Conservation (phyloP, 1,140 invertebrate genomes). For the Cydia amplana region DNA sequence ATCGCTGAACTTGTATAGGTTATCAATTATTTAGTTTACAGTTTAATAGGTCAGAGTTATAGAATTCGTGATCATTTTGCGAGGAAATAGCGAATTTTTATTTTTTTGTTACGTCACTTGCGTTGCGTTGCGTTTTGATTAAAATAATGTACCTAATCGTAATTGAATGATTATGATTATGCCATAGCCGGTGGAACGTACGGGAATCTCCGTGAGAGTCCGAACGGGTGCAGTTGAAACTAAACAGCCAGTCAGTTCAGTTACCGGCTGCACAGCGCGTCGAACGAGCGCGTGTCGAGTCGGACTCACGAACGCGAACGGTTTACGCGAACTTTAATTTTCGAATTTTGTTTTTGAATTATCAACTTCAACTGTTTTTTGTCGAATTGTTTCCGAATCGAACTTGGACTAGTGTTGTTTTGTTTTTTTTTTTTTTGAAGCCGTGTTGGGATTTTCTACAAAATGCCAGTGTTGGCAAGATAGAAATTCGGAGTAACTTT, state of each 20-base stretch:
- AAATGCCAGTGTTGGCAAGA: conserved; percentile 34
- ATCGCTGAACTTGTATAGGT: background rate
- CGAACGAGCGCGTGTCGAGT: conserved; percentile 41
- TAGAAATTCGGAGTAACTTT: conserved; percentile 29
- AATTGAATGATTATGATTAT: conserved; percentile 5
- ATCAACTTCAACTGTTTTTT: conserved; percentile 34
- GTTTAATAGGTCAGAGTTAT: conserved; percentile 1
- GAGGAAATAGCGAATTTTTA: background rate
- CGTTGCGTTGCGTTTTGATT: background rate
- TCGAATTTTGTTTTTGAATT: conserved; percentile 38
- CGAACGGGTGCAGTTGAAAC: background rate
- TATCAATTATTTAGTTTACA: background rate
- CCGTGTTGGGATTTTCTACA: conserved; percentile 37
- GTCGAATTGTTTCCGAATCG: conserved; percentile 34
- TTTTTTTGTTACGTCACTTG: background rate
- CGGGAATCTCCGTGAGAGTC: background rate
- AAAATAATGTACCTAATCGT: conserved; percentile 11
- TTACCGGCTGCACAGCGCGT: conserved; percentile 44
- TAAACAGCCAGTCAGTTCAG: conserved; percentile 37
- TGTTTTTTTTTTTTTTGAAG: conserved; percentile 25
- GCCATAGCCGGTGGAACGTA: background rate
- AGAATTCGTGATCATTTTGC: background rate
- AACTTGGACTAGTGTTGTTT: conserved; percentile 38
- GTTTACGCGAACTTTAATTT: conserved; percentile 41
- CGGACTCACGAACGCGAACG: conserved; percentile 37